Base-by-base conservation (phyloP, 2,113 vertebrate genomes). In the Rutilus rutilus region DNA sequence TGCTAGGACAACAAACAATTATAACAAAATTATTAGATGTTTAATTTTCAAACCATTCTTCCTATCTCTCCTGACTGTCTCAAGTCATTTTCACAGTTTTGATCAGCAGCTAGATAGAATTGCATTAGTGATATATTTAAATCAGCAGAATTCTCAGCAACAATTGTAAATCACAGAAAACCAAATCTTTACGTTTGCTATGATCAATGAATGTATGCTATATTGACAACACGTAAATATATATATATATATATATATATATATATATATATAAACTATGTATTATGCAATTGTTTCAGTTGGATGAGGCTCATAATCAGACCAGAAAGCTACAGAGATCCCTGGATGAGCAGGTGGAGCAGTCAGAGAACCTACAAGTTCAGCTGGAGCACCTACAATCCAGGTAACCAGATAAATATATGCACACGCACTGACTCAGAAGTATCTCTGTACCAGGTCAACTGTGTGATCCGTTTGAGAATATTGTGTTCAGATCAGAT, bases 361-460 rank as follows among this genome's bases (percentile, higher is more conserved):
- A 96, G 85, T 95, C 95, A 0, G 97, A 98, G 92, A 97, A 96
- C 88, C 95, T 97, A 71, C 97, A 97, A 83, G 97, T 97, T 14
- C 97, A 98, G 81, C 90, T 98, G 89, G 97, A 97, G 85, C 97
- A 98, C 59, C 90, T 97, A 71, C 96, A 97, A 89, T 97, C 97
- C 88, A 96, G 97, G 97, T 97, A 90, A 88, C 83, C 76, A 69
- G 36, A 78, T 45, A 80, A 80, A 60, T 33, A 78, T 25, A 69
- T 85, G 79, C 76, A 75, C 45, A 78, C 47, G 11, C 76, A 80
- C 33, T 78, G 42, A 79, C 85, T 69, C 54, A 6, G 2, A 59
- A 45, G 23, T 50, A 36, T 25, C 79, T 45, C 14, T n/a, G n/a
- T 82, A 50, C 23, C 3, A 9, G 78, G 39, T 15, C 11, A 57